A percentile compares a stretch with the other conserved stretches of the same genome.
Conservation (phyloP, 2,888 invertebrate genomes). For the Tipula lateralis region DNA sequence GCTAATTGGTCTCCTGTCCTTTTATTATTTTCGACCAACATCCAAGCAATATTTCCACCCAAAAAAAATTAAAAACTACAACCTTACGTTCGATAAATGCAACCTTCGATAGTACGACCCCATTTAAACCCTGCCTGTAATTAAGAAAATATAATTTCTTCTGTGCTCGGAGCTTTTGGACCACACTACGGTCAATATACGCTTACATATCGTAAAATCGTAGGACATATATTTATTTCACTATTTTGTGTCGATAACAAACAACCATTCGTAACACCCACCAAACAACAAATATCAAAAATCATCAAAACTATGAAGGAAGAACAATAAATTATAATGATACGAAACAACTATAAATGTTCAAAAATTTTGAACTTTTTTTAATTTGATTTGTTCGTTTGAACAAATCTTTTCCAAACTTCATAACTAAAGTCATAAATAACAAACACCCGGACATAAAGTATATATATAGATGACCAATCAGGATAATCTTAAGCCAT, state of each 20-base stretch:
- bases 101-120: no score
- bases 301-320: not conserved
- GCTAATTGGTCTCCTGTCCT: no score
- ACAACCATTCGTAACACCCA: not conserved
- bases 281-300: not conserved
- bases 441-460: not conserved
- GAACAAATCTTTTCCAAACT: not conserved
- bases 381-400: not conserved
- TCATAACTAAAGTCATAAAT: not conserved
- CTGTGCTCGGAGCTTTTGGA: no score
- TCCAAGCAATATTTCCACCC: no score
- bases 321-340: not conserved
- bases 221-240: not conserved
- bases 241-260: not conserved
- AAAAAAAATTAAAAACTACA: no score
- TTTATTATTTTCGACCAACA: no score
- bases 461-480: not conserved
- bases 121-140: no score
- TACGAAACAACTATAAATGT: not conserved
- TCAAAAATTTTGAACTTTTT: not conserved
- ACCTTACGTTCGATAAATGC: no score
- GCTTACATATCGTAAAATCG: not conserved
- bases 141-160: no score
- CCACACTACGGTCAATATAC: no score
- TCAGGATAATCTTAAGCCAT: not conserved